Conservation (phyloP, 2,113 vertebrate genomes). For the Coreoperca whiteheadi region DNA sequence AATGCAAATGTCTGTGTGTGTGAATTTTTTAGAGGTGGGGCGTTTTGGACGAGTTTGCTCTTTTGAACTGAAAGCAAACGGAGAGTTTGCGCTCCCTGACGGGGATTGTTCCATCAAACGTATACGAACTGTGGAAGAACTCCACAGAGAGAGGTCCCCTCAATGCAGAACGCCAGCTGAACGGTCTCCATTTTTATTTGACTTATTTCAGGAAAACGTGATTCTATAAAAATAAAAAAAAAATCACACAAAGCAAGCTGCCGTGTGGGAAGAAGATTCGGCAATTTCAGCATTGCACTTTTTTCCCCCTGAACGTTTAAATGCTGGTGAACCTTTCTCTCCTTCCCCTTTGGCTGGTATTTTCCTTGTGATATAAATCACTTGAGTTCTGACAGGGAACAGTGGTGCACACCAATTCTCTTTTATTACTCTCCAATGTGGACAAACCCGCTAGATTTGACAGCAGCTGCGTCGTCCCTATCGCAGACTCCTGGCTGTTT, state of each 20-base stretch:
- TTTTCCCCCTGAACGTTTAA: conserved; percentile 37
- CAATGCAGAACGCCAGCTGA: conserved; percentile 9
- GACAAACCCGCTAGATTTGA: conserved; percentile 32
- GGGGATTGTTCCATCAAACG: conserved; percentile 40
- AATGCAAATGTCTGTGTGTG: not conserved
- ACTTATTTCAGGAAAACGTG: conserved; percentile 42
- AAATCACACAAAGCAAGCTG: conserved; percentile 43
- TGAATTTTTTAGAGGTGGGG: not conserved
- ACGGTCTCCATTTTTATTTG: conserved; percentile 20
- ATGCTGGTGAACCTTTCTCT: conserved; percentile 29
- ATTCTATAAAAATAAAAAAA: conserved; percentile 42
- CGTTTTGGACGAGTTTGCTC: conserved; percentile 30
- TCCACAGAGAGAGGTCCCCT: conserved; percentile 13
- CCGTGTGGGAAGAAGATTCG: conserved; percentile 43
- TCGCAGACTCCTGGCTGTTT: not conserved
- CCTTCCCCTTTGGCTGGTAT: conserved; percentile 37
- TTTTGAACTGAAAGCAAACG: conserved; percentile 46
- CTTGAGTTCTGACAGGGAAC: conserved; percentile 45
- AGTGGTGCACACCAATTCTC: conserved; percentile 49
- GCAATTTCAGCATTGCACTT: conserved; percentile 19
- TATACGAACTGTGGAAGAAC: conserved; percentile 16
- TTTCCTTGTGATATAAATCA: conserved; percentile 54
- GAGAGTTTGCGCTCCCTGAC: conserved; percentile 27
- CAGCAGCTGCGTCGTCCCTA: conserved; percentile 30
- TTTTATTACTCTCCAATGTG: conserved; percentile 44